These are phyloP conservation scores for Atherinomorus stipes DNA, from an alignment of 2,113 vertebrate genomes.

Conservation along the genomic window DNA sequence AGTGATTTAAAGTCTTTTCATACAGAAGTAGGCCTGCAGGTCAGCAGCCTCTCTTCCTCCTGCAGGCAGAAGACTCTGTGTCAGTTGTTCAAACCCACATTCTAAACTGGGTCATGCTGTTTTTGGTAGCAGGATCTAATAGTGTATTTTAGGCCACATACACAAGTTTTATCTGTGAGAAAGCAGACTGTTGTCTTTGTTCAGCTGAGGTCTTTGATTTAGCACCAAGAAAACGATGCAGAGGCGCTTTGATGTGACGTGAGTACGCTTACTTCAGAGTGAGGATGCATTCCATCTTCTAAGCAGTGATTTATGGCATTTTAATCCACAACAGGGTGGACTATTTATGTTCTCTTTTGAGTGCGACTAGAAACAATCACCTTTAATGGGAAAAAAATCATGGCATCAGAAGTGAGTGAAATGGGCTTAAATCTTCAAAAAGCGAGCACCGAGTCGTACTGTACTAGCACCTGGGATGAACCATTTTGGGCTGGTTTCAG, in stretches of 20 bases:
- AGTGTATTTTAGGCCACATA: slow-evolving; percentile 23
- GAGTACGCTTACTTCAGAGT: slow-evolving; percentile 27
- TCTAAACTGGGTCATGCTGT: slow-evolving; percentile 60
- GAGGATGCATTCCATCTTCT: slow-evolving; percentile 27
- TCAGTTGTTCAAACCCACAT: slow-evolving; percentile 57
- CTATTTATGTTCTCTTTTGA: slow-evolving; percentile 31
- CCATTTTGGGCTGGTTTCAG: neutral
- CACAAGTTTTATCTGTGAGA: slow-evolving; percentile 31
- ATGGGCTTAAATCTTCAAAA: neutral
- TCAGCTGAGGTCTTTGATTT: slow-evolving; percentile 39
- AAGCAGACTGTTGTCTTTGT: slow-evolving; percentile 21
- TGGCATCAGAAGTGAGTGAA: neutral
- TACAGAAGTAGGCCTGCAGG: slow-evolving; percentile 41
- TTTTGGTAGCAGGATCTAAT: slow-evolving; percentile 56
- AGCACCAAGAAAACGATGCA: neutral
- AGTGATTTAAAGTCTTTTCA: slow-evolving; percentile 2
- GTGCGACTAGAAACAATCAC: neutral
- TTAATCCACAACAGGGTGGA: slow-evolving; percentile 5
- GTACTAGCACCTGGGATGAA: neutral
- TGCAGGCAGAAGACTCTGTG: slow-evolving; percentile 32
- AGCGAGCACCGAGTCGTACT: neutral
- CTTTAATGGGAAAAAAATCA: neutral
- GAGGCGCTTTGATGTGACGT: slow-evolving; percentile 46
- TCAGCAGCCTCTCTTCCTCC: slow-evolving; percentile 42
- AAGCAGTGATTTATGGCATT: slow-evolving; percentile 43